A percentile compares a stretch with the other conserved stretches of the same genome.
Evolutionary conservation across 2,797 vertebrate genomes (phyloP).

Genomic region (Gorsachius magnificus): DNA sequence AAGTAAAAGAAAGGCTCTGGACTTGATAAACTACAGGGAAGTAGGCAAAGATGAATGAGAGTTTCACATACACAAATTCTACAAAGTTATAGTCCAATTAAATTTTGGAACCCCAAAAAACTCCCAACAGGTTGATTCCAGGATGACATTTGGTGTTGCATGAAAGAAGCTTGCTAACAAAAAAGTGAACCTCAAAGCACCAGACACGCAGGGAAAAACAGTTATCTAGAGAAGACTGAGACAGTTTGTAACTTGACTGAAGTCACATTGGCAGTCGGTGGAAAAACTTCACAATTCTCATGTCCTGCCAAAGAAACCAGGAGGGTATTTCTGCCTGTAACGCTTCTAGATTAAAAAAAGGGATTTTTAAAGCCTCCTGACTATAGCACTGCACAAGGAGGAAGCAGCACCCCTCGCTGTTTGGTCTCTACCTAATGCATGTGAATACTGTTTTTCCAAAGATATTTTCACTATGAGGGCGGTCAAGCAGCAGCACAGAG

Average conservation of each 20-base stretch:
- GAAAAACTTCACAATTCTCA: background rate
- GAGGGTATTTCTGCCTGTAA: background rate
- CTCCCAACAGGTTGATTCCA: background rate
- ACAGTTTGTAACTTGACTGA: background rate
- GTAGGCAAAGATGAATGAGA: fast-evolving
- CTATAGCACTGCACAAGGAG: fast-evolving
- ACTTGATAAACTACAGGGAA: background rate
- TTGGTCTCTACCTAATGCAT: background rate
- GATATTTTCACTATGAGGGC: background rate
- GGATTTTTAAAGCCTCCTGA: background rate
- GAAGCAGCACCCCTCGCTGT: background rate
- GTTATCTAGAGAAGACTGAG: background rate
- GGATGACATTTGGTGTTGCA: background rate
- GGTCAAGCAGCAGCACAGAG: no score
- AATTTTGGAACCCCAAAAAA: background rate
- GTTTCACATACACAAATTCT: background rate
- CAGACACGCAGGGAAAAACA: background rate
- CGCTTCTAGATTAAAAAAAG: background rate
- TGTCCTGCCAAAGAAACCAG: background rate
- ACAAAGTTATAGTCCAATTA: background rate
- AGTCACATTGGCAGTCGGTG: background rate
- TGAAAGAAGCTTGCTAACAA: background rate
- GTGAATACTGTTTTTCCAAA: background rate
- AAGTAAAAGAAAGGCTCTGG: background rate
- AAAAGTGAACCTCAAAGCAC: background rate